Conservation (phyloP, 2,888 invertebrate genomes). For the Rotaria magnacalcarata region DNA sequence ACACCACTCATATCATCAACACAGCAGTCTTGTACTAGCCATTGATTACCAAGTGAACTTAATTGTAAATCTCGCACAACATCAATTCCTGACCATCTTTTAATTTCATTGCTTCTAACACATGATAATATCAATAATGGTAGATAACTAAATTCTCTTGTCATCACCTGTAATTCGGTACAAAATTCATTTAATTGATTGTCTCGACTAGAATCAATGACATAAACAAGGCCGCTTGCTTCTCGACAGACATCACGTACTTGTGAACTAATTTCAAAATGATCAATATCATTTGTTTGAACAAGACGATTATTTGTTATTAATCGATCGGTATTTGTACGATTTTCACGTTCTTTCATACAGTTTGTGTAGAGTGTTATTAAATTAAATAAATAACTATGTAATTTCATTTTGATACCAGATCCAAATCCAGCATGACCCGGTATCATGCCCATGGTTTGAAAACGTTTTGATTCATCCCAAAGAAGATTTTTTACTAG, state of each 20-base stretch:
- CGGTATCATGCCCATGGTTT: conserved; percentile 44
- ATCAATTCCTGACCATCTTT: neutral
- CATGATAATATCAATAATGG: conserved; percentile 7
- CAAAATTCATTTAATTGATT: conserved; percentile 10
- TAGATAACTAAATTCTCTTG: neutral
- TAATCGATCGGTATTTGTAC: neutral
- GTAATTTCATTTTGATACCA: conserved; percentile 44
- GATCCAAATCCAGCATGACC: conserved; percentile 42
- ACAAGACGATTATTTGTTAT: neutral
- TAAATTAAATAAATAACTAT: conserved; percentile 41
- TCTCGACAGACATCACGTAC: conserved; percentile 40
- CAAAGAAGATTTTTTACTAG: conserved; percentile 43
- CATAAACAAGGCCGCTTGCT: conserved; percentile 41
- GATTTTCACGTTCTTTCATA: conserved; percentile 33
- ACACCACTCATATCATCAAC: neutral
- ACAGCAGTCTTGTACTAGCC: conserved; percentile 23
- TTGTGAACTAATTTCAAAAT: conserved; percentile 41
- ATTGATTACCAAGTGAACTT: neutral
- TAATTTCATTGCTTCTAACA: neutral
- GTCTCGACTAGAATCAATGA: conserved; percentile 36
- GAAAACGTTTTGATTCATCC: conserved; percentile 39
- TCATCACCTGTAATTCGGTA: conserved; percentile 24
- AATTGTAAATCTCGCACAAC: neutral
- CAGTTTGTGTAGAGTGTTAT: conserved; percentile 45
- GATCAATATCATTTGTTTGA: neutral